A percentile compares a stretch with the other conserved stretches of the same genome.
These are phyloP conservation scores for Metridium senile DNA, from an alignment of 92 coral and sea anemone genomes.

Conservation along the genomic window DNA sequence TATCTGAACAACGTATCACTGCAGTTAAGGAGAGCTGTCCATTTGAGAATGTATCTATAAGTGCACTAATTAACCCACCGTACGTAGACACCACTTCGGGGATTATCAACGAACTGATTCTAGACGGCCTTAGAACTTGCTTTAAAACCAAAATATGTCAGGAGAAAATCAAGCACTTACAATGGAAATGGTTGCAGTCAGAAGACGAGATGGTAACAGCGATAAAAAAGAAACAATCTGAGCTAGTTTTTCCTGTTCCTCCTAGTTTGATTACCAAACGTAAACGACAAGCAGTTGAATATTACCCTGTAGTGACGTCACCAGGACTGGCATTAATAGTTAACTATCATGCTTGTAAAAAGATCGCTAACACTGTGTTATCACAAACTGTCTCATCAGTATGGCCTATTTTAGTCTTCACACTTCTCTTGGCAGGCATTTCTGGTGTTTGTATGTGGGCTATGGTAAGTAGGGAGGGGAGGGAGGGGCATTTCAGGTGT, in stretches of 20 bases:
- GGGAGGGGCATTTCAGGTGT: no score
- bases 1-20: neutral
- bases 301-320: conserved; percentile 42
- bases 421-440: conserved; percentile 60
- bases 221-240: conserved; percentile 28
- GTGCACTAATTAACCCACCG: conserved; percentile 31
- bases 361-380: conserved; percentile 26
- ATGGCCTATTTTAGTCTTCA: conserved; percentile 67
- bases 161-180: conserved; percentile 15
- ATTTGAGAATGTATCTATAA: conserved; percentile 2
- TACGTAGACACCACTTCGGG: conserved; percentile 17
- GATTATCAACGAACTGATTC: conserved; percentile 17
- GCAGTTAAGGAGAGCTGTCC: neutral
- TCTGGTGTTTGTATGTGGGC: conserved; percentile 74
- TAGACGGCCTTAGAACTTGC: conserved; percentile 1
- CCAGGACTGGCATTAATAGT: conserved; percentile 75
- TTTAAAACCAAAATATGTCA: conserved; percentile 20
- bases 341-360: conserved; percentile 60
- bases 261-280: conserved; percentile 44
- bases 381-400: conserved; percentile 52
- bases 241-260: conserved; percentile 59
- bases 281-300: conserved; percentile 29
- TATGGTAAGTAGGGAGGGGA: conserved; percentile 31
- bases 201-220: conserved; percentile 32
- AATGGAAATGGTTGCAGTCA: conserved; percentile 47